Conservation (phyloP, 2,888 invertebrate species). For the Syritta pipiens region DNA sequence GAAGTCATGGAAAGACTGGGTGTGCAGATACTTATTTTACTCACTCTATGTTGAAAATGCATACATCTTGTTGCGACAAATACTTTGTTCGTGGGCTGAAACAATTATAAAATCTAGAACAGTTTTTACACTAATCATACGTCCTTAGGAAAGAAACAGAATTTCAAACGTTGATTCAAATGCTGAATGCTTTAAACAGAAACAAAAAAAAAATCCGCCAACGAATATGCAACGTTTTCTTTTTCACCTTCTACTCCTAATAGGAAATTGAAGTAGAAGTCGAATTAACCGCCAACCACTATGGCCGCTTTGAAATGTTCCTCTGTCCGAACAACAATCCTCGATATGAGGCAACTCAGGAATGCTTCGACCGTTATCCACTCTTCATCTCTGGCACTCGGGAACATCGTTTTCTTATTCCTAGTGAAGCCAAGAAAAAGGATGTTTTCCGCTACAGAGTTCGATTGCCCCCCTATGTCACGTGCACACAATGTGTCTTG, state of each 20-base stretch:
- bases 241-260: not conserved
- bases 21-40: too few relatives aligned
- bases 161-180: too few relatives aligned
- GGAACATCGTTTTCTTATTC: slow-evolving; percentile 86
- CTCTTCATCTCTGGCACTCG: slow-evolving; percentile 86
- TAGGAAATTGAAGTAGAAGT: slow-evolving; percentile 91
- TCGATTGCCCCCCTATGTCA: slow-evolving; percentile 88
- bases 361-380: slow-evolving; percentile 90
- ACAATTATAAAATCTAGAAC: too few relatives aligned
- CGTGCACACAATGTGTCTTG: slow-evolving; percentile 93
- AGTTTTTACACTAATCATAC: too few relatives aligned
- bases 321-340: slow-evolving; percentile 93
- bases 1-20: too few relatives aligned
- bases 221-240: not conserved
- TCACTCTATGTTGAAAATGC: too few relatives aligned
- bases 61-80: too few relatives aligned
- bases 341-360: slow-evolving; percentile 87
- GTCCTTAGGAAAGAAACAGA: too few relatives aligned
- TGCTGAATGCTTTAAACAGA: too few relatives aligned
- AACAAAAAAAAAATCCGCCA: too few relatives aligned
- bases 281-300: slow-evolving; percentile 93
- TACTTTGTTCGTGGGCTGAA: too few relatives aligned
- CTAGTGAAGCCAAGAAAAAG: slow-evolving; percentile 85
- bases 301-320: slow-evolving; percentile 91
- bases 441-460: slow-evolving; percentile 86